Evolutionary conservation across 2,797 vertebrate genomes (phyloP).

Genomic region (Macrochelys suwanniensis): DNA sequence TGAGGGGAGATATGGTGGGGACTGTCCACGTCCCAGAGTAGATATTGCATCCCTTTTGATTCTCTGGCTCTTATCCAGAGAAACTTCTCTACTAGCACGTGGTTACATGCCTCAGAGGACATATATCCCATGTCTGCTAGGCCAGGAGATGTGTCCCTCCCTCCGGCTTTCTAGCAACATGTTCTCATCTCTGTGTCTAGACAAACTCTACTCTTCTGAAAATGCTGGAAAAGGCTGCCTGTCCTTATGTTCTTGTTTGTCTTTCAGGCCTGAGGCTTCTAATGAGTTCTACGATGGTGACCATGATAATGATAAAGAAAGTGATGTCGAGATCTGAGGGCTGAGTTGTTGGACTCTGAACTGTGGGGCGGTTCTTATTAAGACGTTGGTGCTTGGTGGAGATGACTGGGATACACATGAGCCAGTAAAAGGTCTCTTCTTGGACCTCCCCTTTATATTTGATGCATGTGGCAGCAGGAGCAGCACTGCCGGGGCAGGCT

Average conservation of each 20-base stretch:
- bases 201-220: rapidly evolving
- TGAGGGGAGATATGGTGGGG: background rate
- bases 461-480: background rate
- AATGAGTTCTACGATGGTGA: conserved; percentile 98
- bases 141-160: background rate
- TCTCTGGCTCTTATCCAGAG: background rate
- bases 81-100: background rate
- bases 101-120: rapidly evolving
- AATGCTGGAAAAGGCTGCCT: background rate
- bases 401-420: background rate
- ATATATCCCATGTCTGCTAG: background rate
- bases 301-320: conserved; percentile 99
- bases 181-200: background rate
- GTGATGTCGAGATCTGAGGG: conserved; percentile 95
- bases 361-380: background rate
- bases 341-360: background rate
- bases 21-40: background rate
- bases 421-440: background rate
- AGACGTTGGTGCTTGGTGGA: conserved; percentile 14
- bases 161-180: conserved; percentile 2
- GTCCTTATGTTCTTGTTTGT: background rate
- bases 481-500: background rate
- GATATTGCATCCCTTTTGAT: background rate
- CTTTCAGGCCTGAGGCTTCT: conserved; percentile 91
- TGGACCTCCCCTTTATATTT: background rate